Percentiles rank a stretch among this genome's conserved stretches.
These are phyloP conservation scores for Misgurnus mizolepis DNA, from an alignment of 2,113 vertebrate genomes.

Conservation along the genomic window DNA sequence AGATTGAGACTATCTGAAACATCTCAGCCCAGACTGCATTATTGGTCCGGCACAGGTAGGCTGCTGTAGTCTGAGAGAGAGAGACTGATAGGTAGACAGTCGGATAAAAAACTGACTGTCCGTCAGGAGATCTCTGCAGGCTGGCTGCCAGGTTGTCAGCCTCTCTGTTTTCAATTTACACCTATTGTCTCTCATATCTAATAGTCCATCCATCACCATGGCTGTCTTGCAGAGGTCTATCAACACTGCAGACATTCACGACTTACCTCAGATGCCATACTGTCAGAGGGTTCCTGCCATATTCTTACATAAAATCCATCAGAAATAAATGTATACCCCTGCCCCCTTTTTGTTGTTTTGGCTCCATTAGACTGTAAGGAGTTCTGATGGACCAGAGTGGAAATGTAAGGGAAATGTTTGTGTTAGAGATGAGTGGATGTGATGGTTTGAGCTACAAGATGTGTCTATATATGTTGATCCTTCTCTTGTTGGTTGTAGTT, in stretches of 20 bases:
- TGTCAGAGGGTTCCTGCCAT: slow-evolving; percentile 37
- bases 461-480: not conserved
- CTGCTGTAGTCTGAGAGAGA: not conserved
- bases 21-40: not conserved
- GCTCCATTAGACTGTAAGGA: not conserved
- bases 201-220: slow-evolving; percentile 33
- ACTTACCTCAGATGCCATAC: slow-evolving; percentile 2
- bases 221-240: not conserved
- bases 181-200: slow-evolving; percentile 16
- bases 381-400: not conserved
- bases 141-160: not conserved
- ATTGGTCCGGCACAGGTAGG: not conserved
- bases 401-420: slow-evolving; percentile 42
- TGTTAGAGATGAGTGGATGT: slow-evolving; percentile 1
- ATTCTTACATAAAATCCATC: slow-evolving; percentile 39
- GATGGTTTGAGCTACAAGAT: not conserved
- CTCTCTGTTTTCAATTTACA: slow-evolving; percentile 42
- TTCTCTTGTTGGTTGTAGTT: slow-evolving; percentile 27
- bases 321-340: slow-evolving; percentile 42
- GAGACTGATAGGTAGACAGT: slow-evolving; percentile 2
- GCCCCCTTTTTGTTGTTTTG: not conserved
- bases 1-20: not conserved
- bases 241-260: not conserved
- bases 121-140: not conserved
- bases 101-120: not conserved